Conservation (phyloP, 2,797 vertebrate genomes). For the Hoplostethus atlanticus region DNA sequence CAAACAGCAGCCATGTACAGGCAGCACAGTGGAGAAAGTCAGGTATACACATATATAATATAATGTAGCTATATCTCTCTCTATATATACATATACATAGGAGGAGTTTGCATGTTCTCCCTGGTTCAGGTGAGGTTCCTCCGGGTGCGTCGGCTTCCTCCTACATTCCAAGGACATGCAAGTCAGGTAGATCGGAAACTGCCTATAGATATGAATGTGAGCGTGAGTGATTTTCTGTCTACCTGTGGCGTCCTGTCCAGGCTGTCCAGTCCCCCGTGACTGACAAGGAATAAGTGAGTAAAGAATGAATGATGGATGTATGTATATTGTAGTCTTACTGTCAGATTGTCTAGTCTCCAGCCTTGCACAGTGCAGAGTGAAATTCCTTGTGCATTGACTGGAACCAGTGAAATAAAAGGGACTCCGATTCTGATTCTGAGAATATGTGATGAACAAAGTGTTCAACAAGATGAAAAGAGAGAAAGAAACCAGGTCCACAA, state of each 20-base stretch:
- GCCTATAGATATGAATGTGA: too few species aligned
- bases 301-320: neutral
- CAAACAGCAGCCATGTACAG: neutral
- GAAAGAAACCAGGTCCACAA: neutral
- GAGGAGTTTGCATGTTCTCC: too few species aligned
- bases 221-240: too few species aligned
- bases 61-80: too few species aligned
- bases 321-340: conserved; percentile 13
- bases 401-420: neutral
- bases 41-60: neutral
- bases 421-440: neutral
- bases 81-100: too few species aligned
- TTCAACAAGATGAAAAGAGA: conserved; percentile 2
- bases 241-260: too few species aligned
- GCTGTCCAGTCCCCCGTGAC: too few species aligned
- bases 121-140: too few species aligned
- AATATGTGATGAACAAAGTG: neutral
- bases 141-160: too few species aligned
- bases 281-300: neutral
- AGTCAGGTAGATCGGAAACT: too few species aligned
- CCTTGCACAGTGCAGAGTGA: too few species aligned
- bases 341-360: neutral
- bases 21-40: conserved; percentile 16
- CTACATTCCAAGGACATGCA: too few species aligned
- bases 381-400: neutral